A percentile compares a stretch with the other conserved stretches of the same genome.
Conservation (phyloP, 2,888 invertebrate genomes). For the Mellilla xanthometata region DNA sequence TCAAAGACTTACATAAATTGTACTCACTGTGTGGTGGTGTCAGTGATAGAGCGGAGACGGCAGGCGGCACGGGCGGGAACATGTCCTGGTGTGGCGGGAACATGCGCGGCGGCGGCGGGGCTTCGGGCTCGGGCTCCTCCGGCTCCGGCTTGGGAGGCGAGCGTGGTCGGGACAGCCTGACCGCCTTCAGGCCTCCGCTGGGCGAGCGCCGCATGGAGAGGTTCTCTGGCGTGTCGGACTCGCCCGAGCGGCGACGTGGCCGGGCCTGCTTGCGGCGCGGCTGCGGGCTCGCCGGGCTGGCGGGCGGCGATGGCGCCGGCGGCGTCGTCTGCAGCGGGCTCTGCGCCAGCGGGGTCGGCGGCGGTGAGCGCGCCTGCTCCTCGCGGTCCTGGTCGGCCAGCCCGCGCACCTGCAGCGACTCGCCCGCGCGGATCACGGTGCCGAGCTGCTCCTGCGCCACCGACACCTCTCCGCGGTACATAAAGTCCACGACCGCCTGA, state of each 20-base stretch:
- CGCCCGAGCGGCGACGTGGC: constrained; percentile 92
- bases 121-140: constrained; percentile 73
- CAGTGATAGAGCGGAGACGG: constrained; percentile 88
- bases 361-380: constrained; percentile 64
- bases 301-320: constrained; percentile 72
- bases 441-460: constrained; percentile 93
- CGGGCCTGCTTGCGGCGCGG: constrained; percentile 93
- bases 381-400: constrained; percentile 85
- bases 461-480: constrained; percentile 96
- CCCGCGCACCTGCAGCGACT: constrained; percentile 92
- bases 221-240: constrained; percentile 83
- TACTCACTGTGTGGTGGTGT: constrained; percentile 92
- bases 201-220: constrained; percentile 83
- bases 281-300: constrained; percentile 89
- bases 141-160: constrained; percentile 68
- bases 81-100: constrained; percentile 84
- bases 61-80: constrained; percentile 87
- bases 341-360: constrained; percentile 64
- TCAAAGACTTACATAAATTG: constrained; percentile 23
- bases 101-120: constrained; percentile 81
- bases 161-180: constrained; percentile 65
- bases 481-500: constrained; percentile 94
- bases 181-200: constrained; percentile 65
- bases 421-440: constrained; percentile 93
- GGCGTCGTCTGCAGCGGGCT: constrained; percentile 71